A percentile compares a stretch with the other conserved stretches of the same genome.
Evolutionary conservation across 2,113 vertebrate genomes (phyloP).

Genomic region (Manacus vitellinus): DNA sequence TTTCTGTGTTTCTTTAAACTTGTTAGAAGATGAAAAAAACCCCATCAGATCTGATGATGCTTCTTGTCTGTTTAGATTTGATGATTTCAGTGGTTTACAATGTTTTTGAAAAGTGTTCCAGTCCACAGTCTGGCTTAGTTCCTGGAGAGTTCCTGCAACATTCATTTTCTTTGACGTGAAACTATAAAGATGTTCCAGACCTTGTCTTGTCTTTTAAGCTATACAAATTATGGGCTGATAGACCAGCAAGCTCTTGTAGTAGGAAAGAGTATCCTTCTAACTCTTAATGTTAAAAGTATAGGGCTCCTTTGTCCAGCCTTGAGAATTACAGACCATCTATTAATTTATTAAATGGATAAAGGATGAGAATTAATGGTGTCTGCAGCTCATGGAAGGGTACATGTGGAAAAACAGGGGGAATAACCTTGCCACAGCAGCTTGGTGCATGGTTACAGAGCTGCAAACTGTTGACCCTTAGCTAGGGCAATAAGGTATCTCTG

Average conservation of each 20-base stretch:
- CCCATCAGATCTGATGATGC: background rate
- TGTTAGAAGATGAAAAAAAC: background rate
- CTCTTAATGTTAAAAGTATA: background rate
- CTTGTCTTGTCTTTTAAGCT: background rate
- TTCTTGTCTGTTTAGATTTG: background rate
- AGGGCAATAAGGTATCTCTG: background rate
- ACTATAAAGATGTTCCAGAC: background rate
- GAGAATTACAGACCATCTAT: background rate
- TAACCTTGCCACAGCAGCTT: background rate
- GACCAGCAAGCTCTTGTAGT: background rate
- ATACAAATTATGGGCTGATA: background rate
- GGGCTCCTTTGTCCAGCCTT: fast-evolving
- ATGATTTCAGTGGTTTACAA: background rate
- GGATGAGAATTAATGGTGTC: background rate
- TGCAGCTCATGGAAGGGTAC: background rate
- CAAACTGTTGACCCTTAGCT: background rate
- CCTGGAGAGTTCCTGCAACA: background rate
- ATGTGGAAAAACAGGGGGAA: background rate
- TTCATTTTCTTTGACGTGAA: background rate
- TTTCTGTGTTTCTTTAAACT: background rate
- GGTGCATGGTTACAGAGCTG: background rate
- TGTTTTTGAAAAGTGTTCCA: background rate
- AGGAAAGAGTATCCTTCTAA: background rate
- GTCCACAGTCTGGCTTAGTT: background rate
- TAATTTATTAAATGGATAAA: background rate